Evolutionary conservation across 1,140 invertebrate species (phyloP), one percentile per base, ranked within the genome.

Genomic region (Subanguina moxae): DNA sequence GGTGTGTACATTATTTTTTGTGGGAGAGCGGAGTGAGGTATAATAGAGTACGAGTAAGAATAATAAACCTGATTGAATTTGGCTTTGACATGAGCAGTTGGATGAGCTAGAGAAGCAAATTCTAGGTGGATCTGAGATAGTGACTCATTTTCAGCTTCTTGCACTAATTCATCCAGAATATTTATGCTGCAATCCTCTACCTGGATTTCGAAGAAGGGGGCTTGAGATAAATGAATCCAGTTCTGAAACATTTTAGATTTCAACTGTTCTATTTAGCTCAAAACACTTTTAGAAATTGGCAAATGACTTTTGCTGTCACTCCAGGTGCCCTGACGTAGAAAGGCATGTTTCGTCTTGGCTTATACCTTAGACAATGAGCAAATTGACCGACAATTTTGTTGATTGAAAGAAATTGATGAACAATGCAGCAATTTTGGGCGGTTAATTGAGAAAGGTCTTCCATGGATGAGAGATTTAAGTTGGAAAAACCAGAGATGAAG

Each of bases 111-210:
- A 25, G 48, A 52, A 7, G 48, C 3, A 25, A 52, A 52, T 52
- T 52, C 48, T 21, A 52, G 15, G 17, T 25, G 48, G 23, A 52
- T 3, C 15, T 52, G 48, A 5, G n/a, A 21, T 21, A 52, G 15
- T 52, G 48, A 52, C 23, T 52, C n/a, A 21, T 25, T 52, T 52
- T 52, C 48, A 25, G n/a, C n/a, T 15, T 52, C 48, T 52, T 52
- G 3, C 3, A 52, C 23, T 21, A 52, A 7, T 21, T 25, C n/a
- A 25, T 52, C 23, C 48, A 52, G 8, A 5, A 52, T 7, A 52
- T 3, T 52, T 15, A 21, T 5, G 23, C 23, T 25, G 48, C 48
- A 52, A 7, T 52, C 15, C 8, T 52, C 48, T 21, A 52, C 48
- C 8, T 21, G n/a, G 8, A 52, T 3, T 21, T 52, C 48, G 15